phyloP scores from a whole-genome alignment of 1,140 invertebrate species.

The Rhynchophorus ferrugineus region DNA sequence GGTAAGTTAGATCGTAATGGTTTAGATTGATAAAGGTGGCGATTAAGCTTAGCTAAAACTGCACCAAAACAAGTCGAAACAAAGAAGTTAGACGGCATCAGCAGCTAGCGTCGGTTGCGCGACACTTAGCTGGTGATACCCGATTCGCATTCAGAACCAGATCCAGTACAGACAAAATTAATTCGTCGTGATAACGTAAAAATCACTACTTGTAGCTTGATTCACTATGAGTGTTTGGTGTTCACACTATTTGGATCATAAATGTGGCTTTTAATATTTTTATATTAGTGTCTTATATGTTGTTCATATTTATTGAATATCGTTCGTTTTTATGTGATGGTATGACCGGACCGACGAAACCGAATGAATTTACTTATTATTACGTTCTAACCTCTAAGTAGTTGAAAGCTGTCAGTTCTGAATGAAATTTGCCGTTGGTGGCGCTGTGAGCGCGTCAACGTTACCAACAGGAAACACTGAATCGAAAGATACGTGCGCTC shows the following conservation, averaged over 20 bases:
- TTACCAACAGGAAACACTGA: too few species aligned
- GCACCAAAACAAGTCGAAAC: neutral
- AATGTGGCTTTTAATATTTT: constrained; percentile 15
- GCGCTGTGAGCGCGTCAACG: too few species aligned
- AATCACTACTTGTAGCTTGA: constrained; percentile 29
- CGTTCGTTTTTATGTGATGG: neutral
- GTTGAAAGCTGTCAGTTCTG: too few species aligned
- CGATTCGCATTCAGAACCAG: too few species aligned
- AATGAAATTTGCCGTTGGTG: too few species aligned
- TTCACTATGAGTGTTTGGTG: constrained; percentile 26
- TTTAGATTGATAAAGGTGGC: neutral
- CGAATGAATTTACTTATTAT: too few species aligned
- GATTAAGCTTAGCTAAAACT: neutral
- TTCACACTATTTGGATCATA: constrained; percentile 22
- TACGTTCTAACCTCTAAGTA: too few species aligned
- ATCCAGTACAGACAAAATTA: too few species aligned
- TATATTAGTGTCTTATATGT: neutral
- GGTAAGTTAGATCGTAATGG: constrained; percentile 55
- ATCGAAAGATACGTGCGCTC: too few species aligned
- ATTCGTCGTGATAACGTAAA: too few species aligned
- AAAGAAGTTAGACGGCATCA: neutral
- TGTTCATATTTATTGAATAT: neutral
- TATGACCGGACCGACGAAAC: neutral
- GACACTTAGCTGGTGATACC: too few species aligned
- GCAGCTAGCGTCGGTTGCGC: too few species aligned